Evolutionary conservation across 2,113 vertebrate species (phyloP).

Genomic region (Leucopsar rothschildi): DNA sequence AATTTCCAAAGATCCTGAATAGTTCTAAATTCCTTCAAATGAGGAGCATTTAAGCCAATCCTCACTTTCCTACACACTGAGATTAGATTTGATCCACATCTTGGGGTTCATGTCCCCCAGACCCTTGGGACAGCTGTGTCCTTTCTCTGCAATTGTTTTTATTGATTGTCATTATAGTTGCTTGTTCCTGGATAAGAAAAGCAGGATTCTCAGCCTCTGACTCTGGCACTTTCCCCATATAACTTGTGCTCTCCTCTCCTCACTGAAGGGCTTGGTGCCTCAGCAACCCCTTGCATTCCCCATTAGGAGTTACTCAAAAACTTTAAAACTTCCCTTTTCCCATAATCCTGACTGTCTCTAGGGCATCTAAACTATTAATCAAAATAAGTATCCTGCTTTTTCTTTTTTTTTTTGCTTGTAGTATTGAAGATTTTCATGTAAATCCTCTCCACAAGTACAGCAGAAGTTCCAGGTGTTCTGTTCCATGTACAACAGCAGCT

Average conservation of each 20-base stretch:
- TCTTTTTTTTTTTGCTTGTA: background rate
- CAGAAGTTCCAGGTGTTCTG: background rate
- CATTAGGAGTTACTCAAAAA: background rate
- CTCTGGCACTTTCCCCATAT: background rate
- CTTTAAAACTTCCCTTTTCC: background rate
- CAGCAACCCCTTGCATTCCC: background rate
- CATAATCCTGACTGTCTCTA: background rate
- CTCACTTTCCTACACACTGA: background rate
- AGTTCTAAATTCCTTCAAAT: background rate
- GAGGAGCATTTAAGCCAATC: background rate
- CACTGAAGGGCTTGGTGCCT: background rate
- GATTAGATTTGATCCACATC: background rate
- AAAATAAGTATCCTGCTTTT: background rate
- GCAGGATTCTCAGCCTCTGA: background rate
- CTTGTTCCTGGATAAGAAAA: background rate
- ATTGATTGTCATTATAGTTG: background rate
- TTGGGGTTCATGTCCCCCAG: background rate
- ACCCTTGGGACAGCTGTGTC: background rate
- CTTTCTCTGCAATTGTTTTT: background rate
- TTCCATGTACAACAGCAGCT: background rate
- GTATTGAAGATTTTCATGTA: background rate
- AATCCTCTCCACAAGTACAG: background rate
- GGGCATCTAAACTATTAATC: background rate
- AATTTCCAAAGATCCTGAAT: background rate
- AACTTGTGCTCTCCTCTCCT: accelerated